Evolutionary conservation across 2,797 vertebrate genomes (phyloP), one percentile per base, ranked within the genome.

Genomic region (Spinibarbus caldwelli): DNA sequence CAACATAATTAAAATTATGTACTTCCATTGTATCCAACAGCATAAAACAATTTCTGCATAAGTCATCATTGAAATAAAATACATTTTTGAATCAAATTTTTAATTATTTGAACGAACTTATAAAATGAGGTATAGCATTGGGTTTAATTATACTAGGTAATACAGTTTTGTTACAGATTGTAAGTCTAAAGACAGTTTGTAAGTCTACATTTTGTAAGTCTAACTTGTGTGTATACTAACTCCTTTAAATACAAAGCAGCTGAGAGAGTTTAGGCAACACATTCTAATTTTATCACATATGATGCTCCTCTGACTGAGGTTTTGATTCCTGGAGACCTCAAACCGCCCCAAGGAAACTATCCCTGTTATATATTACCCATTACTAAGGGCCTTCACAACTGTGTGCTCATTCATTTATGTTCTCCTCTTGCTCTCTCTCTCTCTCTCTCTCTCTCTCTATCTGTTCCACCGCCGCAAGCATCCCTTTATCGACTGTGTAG

Each of bases 341-440:
- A 84, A 78, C 75, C 8, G 64, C 83, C 83, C 19, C n/a, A 43
- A 78, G 83, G 49, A 84, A 68, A 43, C 10, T 43, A 41, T 43
- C 14, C 26, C 83, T 78, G 62, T 78, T 54, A 78, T 84, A 84
- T 84, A 43, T 84, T 64, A 78, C 19, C 59, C 62, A 83, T 75
- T 83, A 75, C 72, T 41, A 52, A 76, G 59, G 75, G 75, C 47
- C 83, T 68, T 84, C 83, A 57, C 82, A 83, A 83, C 82, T 67
- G 72, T 41, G 72, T 17, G 1, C 43, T 84, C 83, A 68, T 78
- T 84, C 75, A 78, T 82, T 82, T 82, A 70, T 78, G 75, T 43
- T 68, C 57, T 78, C 72, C 66, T 81, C 79, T n/a, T n/a, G n/a
- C n/a, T n/a, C n/a, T n/a, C n/a, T n/a, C 66, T 81, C 79, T 70